Base-by-base conservation (phyloP, 2,888 invertebrate genomes). In the Nematopogon swammerdamellus region DNA sequence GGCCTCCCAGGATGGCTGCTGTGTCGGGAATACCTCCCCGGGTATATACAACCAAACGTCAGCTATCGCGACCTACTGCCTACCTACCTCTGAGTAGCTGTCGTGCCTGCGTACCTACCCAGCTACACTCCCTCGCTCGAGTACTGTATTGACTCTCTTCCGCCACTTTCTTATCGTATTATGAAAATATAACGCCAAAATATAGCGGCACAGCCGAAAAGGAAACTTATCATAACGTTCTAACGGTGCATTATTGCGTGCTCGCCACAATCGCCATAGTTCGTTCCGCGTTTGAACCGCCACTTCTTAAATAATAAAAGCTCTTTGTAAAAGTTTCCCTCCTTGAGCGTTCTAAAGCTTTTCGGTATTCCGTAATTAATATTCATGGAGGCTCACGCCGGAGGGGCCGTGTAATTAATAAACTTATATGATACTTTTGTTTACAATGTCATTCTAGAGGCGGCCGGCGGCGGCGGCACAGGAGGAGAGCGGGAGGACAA, bases 351-450 rank as follows among this genome's bases (percentile, higher is more conserved):
- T 76, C 72, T 72, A 72, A 75, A 73, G 77, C 76, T 76, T 74
- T 74, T 75, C 66, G 73, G 74, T 76, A 76, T 76, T 74, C 74
- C 69, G 73, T 76, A 77, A 79, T 77, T 77, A 77, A 76, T 77
- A 79, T 79, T 79, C 77, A 79, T 77, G 76, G 71, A 71, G 72
- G 67, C 74, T 71, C 65, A 67, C 68, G 68, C 72, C 70, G 65
- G 68, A 76, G 76, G 75, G 76, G 70, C 67, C 69, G 68, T 74
- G 76, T 79, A 77, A 79, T 79, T 79, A 79, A 79, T 79, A 77
- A 79, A 77, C 77, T 79, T 79, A 77, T 79, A 77, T 77, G 77
- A 76, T 77, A 76, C 77, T 79, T 79, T 77, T 79, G 77, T 77
- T 75, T 76, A 75, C 73, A 73, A 72, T 77, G 75, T 77, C 75